These are phyloP conservation scores for Coregonus sp. DNA, from an alignment of 2,797 vertebrate genomes.

Conservation along the genomic window DNA sequence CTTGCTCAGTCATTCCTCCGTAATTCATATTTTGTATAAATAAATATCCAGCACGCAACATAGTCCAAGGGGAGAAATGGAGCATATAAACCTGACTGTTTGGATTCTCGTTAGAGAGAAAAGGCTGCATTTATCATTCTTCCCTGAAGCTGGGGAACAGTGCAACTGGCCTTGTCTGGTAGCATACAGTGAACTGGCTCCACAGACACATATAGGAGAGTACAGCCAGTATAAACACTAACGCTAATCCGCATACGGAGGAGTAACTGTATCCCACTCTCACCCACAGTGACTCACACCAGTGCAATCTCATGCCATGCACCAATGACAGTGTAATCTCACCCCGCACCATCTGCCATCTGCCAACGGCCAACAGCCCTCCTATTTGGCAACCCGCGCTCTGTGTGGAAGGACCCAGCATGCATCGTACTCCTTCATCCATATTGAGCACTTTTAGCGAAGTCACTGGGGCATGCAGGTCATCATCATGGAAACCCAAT, in stretches of 20 bases:
- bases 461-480: constrained; percentile 28
- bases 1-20: constrained; percentile 60
- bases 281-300: constrained; percentile 54
- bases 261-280: constrained; percentile 54
- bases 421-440: constrained; percentile 44
- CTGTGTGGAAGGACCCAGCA: constrained; percentile 46
- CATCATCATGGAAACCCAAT: too few species aligned
- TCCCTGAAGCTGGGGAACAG: constrained; percentile 38
- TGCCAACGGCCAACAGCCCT: constrained; percentile 43
- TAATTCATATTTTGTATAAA: constrained; percentile 69
- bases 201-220: constrained; percentile 47
- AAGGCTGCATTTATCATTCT: constrained; percentile 52
- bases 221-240: constrained; percentile 1
- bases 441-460: constrained; percentile 45
- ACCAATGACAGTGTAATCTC: constrained; percentile 62
- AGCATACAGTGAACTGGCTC: too few species aligned
- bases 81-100: constrained; percentile 58
- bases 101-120: constrained; percentile 45
- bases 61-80: constrained; percentile 51
- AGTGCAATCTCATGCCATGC: constrained; percentile 55
- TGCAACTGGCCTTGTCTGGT: constrained; percentile 31
- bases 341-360: constrained; percentile 69
- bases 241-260: constrained; percentile 50
- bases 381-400: constrained; percentile 55
- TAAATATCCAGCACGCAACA: constrained; percentile 56